Base-by-base conservation (phyloP, 2,797 vertebrate species). In the Tragelaphus oryx region DNA sequence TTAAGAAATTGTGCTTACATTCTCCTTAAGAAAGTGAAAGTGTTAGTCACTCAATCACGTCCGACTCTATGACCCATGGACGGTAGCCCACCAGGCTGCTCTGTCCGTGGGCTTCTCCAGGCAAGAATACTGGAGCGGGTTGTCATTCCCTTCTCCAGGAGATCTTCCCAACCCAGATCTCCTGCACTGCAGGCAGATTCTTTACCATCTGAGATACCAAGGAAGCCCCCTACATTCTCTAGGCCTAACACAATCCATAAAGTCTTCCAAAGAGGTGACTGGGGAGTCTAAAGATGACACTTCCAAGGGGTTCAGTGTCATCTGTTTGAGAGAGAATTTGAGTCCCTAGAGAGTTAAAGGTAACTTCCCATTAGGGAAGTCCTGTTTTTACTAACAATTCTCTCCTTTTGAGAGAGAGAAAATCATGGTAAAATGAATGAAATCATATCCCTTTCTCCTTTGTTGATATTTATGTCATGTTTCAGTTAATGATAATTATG, bases 381-480 rank as follows among this genome's bases (percentile, higher is more conserved):
- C 9, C n/a, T 11, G 8, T 59, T 90, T 93, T 95, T 55, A 62
- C 13, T 80, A 55, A 14, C 55, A 89, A 46, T 65, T 87, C 41
- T 92, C 20, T 93, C 37, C 57, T n/a, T 33, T 81, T 62, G 41
- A 84, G 13, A 26, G 50, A 95, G 14, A 59, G 10, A 88, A 79
- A 92, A 79, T 79, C 50, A 57, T 57, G 83, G 9, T 65, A 92
- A 97, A 96, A 81, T 81, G 18, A 94, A 80, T 74, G 52, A 22
- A 93, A 81, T 90, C 76, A 81, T 52, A 30, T 41, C 5, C 1
- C 22, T 92, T 92, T 88, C 55, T 75, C 16, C 8, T 55, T 92
- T 87, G 22, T 85, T 96, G 59, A 80, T 71, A 86, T 68, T 95
- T 79, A 80, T 89, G n/a, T 76, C 89, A 48, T 59, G 83, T 95